Evolutionary conservation across 2,113 vertebrate species (phyloP), one percentile per base, ranked within the genome.

Genomic region (Malurus melanocephalus): DNA sequence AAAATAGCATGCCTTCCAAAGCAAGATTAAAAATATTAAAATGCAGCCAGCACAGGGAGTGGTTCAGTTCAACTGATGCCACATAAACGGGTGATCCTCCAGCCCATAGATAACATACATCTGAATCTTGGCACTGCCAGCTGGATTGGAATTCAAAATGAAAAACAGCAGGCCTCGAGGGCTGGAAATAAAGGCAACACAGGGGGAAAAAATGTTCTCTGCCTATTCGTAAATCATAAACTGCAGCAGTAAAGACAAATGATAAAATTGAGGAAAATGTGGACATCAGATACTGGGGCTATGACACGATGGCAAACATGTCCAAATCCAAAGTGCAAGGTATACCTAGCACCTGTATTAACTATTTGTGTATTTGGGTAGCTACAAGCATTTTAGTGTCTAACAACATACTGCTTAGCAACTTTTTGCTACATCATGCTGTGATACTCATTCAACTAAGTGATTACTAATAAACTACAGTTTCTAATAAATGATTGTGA

Each of bases 201-300:
- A n/a, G 73, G 57, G 77, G 80, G 59, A 80, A 51, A 91, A 93
- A 89, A 30, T 38, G 45, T 93, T 80, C 85, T 78, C 46, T 72
- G 66, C 55, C 83, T 94, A 75, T 89, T 94, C 86, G 93, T 85
- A 96, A 89, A 79, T 79, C 83, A 91, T 94, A 94, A 96, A 94
- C 69, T 92, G 65, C 71, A 92, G 78, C 83, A 93, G 46, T 74
- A 91, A 92, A 85, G 71, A 75, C 51, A 89, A 85, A 81, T 83
- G 9, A 82, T 40, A 91, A 90, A 66, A 78, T 45, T 13, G n/a
- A 76, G 80, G 66, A 88, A 81, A 80, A 92, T 72, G 38, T 3
- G 2, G 42, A 35, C 52, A 57, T 45, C 74, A 88, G 40, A 66
- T 78, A 61, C 1, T 42, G 8, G n/a, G 48, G 43, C 73, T 68